A percentile compares a stretch with the other conserved stretches of the same genome.
Evolutionary conservation across 2,888 invertebrate genomes (phyloP).

Genomic region (Trileptium ribeirensis): DNA sequence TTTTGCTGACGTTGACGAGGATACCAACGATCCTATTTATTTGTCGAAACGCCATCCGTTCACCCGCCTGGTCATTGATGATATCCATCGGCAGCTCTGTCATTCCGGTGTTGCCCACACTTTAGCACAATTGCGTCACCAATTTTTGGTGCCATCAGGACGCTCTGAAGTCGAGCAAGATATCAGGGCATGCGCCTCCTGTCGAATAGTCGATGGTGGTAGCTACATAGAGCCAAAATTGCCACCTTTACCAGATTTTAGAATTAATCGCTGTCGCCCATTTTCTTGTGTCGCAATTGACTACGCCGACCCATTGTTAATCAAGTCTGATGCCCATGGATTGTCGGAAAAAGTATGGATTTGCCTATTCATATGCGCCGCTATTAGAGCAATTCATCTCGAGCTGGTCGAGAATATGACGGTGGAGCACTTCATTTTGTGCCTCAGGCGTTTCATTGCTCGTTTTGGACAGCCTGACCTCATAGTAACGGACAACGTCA

Average conservation of each 20-base stretch:
- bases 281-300: background rate
- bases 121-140: background rate
- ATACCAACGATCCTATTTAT: slow-evolving; percentile 1
- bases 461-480: slow-evolving; percentile 42
- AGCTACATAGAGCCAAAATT: background rate
- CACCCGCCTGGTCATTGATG: too few species aligned
- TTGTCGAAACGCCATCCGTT: background rate
- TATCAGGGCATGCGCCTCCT: background rate
- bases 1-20: background rate
- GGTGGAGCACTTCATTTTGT: slow-evolving; percentile 44
- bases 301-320: slow-evolving; percentile 3
- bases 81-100: too few species aligned
- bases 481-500: slow-evolving; percentile 52
- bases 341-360: slow-evolving; percentile 9
- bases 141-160: slow-evolving; percentile 15
- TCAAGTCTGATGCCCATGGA: background rate
- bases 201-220: background rate
- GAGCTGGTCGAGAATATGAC: slow-evolving; percentile 36
- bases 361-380: slow-evolving; percentile 18
- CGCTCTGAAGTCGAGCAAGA: background rate
- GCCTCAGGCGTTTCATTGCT: slow-evolving; percentile 44
- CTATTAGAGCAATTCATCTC: slow-evolving; percentile 18
- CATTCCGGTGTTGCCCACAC: slow-evolving; percentile 14
- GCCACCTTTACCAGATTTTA: background rate
- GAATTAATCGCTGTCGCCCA: background rate